A percentile compares a stretch with the other conserved stretches of the same genome.
These are phyloP conservation scores for Lonchura striata DNA, from an alignment of 2,113 vertebrate genomes.

Conservation along the genomic window DNA sequence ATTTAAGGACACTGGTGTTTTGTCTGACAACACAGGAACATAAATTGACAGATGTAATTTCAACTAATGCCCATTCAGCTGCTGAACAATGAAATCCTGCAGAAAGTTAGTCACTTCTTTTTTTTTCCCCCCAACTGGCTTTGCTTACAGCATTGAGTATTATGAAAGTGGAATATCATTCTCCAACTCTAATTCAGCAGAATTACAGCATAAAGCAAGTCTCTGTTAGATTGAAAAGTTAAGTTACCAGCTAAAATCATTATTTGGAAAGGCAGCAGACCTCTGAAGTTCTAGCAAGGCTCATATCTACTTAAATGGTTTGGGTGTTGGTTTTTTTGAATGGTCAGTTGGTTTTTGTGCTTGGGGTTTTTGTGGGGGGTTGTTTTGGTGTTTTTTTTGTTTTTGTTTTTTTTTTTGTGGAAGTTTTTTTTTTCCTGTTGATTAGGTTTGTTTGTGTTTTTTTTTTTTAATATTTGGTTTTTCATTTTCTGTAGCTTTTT, in stretches of 20 bases:
- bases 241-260: background rate
- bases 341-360: background rate
- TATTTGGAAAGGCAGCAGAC: background rate
- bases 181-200: background rate
- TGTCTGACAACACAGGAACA: background rate
- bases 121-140: background rate
- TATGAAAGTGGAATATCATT: background rate
- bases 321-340: background rate
- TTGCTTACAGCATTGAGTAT: background rate
- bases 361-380: background rate
- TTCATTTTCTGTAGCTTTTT: background rate
- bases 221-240: background rate
- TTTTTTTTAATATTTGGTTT: background rate
- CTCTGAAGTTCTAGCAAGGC: background rate
- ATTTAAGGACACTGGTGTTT: background rate
- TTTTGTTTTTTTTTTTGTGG: background rate
- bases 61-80: background rate
- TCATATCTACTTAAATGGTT: background rate
- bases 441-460: too few species aligned
- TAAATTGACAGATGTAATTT: slow-evolving; percentile 9
- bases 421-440: background rate
- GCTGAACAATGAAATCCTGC: background rate
- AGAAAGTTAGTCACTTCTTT: background rate
- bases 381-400: background rate
- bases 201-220: background rate